Evolutionary conservation across 1,140 invertebrate species (phyloP), one percentile per base, ranked within the genome.

Genomic region (Trachelipus rathkii): DNA sequence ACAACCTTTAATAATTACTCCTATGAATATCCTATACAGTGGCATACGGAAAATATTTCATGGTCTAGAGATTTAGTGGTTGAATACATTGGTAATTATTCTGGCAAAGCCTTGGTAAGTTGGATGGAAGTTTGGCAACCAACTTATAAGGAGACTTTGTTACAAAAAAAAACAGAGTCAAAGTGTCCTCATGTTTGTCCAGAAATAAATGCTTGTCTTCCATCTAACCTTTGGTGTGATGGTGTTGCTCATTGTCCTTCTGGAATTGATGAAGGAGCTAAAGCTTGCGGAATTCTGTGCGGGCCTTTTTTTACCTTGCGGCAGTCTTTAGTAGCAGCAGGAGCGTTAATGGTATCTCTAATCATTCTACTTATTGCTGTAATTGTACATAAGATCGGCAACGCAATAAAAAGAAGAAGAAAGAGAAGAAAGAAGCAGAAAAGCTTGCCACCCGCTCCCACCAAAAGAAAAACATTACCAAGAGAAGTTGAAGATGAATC

Each of bases 211-310:
- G 79, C 77, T 5, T 81, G 79, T 60, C 68, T 81, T 13, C 79
- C 79, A 7, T n/a, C 73, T 60, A 77, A 91, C 13, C 87, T 96
- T 11, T 95, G 93, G 92, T 96, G 94, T 83, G 93, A 96, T 82
- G 93, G 93, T 0, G 85, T 89, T 13, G 86, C 88, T 24, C 92
- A 96, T 82, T 95, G 94, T 83, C 94, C 94, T 0, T 93, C 92
- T 0, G 93, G 92, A 0, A 90, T 92, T 82, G 94, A 96, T 85
- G 94, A 96, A 85, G 89, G 92, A 0, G 86, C 93, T 13, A 81
- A 81, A 23, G 82, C 84, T 4, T 81, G 79, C 69, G 79, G 79
- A 7, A 72, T 81, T 11, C 70, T 78, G 44, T 74, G 73, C 8
- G 74, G 74, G 3, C 71, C 79, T 0, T 78, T 78, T 23, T 81